Conservation (phyloP, 2,888 invertebrate species). For the Tetanocera ferruginea region DNA sequence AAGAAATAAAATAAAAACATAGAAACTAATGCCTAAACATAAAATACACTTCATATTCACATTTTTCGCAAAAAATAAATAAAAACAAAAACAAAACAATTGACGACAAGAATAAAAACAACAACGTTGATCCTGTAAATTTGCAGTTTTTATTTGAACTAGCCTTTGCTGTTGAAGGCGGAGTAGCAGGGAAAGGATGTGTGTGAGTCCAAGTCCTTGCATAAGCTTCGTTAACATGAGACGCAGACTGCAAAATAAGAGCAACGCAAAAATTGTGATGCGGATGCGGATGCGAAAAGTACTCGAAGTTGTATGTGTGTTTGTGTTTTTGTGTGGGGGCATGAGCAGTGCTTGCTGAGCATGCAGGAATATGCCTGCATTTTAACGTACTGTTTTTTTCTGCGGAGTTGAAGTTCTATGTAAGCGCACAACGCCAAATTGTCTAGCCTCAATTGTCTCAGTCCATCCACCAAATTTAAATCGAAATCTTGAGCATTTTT, state of each 20-base stretch:
- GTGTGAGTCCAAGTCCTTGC: conserved; percentile 1
- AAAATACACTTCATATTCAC: not conserved
- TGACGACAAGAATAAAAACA: not conserved
- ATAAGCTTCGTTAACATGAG: conserved; percentile 28
- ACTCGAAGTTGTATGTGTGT: conserved; percentile 1
- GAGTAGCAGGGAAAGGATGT: not conserved
- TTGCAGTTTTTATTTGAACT: conserved; percentile 9
- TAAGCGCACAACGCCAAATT: conserved; percentile 1
- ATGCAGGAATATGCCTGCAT: too few relatives aligned
- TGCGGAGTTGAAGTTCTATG: not conserved
- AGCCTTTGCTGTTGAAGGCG: not conserved
- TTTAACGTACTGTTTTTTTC: not conserved
- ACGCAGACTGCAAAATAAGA: conserved; percentile 32
- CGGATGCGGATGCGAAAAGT: conserved; percentile 18
- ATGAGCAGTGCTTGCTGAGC: too few relatives aligned
- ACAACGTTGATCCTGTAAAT: not conserved
- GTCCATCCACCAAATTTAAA: not conserved
- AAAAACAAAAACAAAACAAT: not conserved
- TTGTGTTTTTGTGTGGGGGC: not conserved
- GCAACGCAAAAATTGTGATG: not conserved
- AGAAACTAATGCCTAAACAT: too few relatives aligned
- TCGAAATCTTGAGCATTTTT: too few relatives aligned
- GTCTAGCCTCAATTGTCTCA: not conserved
- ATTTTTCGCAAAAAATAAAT: not conserved
- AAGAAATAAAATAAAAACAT: too few relatives aligned